Percentiles rank a stretch among this genome's conserved stretches.
Evolutionary conservation across 2,888 invertebrate species (phyloP).

Genomic region (Spatulosminthurus flaviceps): DNA sequence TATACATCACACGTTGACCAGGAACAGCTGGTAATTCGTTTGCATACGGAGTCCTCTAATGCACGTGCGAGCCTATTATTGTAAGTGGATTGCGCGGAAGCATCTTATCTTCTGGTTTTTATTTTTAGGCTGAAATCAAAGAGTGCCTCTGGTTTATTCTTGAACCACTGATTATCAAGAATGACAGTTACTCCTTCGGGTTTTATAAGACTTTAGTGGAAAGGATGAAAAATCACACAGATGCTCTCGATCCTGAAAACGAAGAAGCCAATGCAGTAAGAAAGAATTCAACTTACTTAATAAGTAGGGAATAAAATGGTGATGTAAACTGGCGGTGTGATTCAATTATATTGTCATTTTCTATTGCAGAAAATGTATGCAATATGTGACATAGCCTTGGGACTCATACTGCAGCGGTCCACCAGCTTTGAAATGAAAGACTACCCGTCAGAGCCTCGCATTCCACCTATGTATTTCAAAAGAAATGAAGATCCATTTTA

Average conservation of each 20-base stretch:
- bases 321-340: no score
- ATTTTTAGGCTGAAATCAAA: slow-evolving; percentile 65
- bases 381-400: slow-evolving; percentile 92
- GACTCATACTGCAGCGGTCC: slow-evolving; percentile 86
- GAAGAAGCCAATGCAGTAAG: slow-evolving; percentile 82
- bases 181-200: slow-evolving; percentile 92
- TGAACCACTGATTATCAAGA: slow-evolving; percentile 91
- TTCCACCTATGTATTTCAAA: slow-evolving; percentile 91
- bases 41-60: no score
- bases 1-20: slow-evolving; percentile 81
- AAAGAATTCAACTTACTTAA: no score
- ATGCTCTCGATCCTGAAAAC: slow-evolving; percentile 84
- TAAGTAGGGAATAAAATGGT: no score
- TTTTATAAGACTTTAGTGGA: slow-evolving; percentile 95
- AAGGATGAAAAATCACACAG: slow-evolving; percentile 93
- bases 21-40: slow-evolving; percentile 74
- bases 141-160: slow-evolving; percentile 93
- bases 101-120: background rate
- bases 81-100: no score
- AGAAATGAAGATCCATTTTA: slow-evolving; percentile 73
- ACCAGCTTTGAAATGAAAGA: slow-evolving; percentile 89
- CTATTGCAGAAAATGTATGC: slow-evolving; percentile 90
- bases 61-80: no score
- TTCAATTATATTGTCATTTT: slow-evolving; percentile 52
- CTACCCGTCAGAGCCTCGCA: slow-evolving; percentile 83